Conservation (phyloP, 2,888 invertebrate genomes). For the Teleogryllus oceanicus region DNA sequence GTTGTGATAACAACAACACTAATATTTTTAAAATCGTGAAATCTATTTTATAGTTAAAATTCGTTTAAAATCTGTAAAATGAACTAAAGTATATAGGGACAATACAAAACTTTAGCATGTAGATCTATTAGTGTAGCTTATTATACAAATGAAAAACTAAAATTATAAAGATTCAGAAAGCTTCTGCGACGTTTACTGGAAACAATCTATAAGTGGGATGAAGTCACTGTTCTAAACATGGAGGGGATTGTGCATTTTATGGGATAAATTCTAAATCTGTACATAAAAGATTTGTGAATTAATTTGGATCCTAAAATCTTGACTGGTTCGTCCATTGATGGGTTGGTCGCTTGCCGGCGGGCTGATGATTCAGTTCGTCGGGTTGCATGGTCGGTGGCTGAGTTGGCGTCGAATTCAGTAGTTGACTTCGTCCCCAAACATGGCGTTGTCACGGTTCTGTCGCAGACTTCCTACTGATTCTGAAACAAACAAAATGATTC, state of each 20-base stretch:
- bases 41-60: neutral
- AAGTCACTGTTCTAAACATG: neutral
- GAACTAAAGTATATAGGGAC: neutral
- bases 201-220: neutral
- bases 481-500: too few relatives aligned
- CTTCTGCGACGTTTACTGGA: neutral
- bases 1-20: neutral
- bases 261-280: neutral
- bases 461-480: too few relatives aligned
- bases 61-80: neutral
- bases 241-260: neutral
- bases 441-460: too few relatives aligned
- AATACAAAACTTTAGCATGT: neutral
- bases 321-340: neutral
- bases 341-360: too few relatives aligned
- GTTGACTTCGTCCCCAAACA: too few relatives aligned
- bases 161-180: conserved; percentile 3
- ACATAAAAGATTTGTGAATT: neutral
- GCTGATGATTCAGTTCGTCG: too few relatives aligned
- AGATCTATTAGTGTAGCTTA: neutral
- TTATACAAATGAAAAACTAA: neutral
- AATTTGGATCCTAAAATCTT: neutral
- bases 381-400: too few relatives aligned
- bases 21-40: neutral
- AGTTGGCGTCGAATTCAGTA: too few relatives aligned